Evolutionary conservation across 2,797 vertebrate species (phyloP), one percentile per base, ranked within the genome.

Genomic region (Selene dorsalis): DNA sequence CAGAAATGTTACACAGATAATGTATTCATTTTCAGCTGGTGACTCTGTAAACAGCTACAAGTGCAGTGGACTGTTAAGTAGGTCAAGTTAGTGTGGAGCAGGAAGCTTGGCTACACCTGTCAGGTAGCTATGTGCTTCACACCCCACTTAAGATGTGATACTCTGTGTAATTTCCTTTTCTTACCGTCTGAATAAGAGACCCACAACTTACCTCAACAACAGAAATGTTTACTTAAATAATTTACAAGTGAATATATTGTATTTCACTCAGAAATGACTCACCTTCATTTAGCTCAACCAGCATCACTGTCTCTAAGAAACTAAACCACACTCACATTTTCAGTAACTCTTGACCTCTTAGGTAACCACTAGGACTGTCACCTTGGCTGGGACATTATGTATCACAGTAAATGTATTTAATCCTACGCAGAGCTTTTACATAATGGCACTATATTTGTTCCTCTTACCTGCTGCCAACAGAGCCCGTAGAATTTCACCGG

Each of bases 21-120:
- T 48, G 6, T 48, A 17, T 11, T 24, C 4, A 69, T 13, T 41
- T 8, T 16, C 1, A 67, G 1, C 39, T 73, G 45, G 9, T 55
- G 69, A 70, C 35, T 39, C 20, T 28, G 13, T 55, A 26, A 17
- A 55, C 20, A 57, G 5, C 32, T 66, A 20, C 12, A 48, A 6
- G 59, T 57, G 77, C 80, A 73, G n/a, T 61, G 63, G 68, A 79
- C 45, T 58, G 24, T 61, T 53, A 84, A 80, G 30, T 80, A 67
- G 83, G 69, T 90, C 77, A 84, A 69, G 83, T 84, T 81, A 70
- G 80, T 77, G n/a, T 66, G 45, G 20, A 56, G 57, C 38, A 80
- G 82, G 74, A 56, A 69, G 62, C 43, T 77, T 74, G 76, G 35
- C 52, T 76, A 66, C 75, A 83, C 73, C 28, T 82, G 74, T 72